phyloP scores from a whole-genome alignment of 2,888 invertebrate species.

The Muscina levida region DNA sequence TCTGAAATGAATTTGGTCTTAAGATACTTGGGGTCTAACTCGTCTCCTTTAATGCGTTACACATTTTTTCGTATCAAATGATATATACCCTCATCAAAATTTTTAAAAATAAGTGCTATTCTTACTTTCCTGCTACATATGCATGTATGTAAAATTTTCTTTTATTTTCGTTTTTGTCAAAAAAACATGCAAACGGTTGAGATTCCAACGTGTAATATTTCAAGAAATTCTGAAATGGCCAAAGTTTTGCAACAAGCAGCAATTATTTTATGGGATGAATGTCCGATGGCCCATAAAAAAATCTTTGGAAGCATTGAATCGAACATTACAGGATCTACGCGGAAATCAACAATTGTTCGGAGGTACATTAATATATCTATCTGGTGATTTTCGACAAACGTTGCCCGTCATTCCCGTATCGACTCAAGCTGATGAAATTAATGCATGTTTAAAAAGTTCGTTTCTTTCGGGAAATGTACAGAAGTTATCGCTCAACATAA shows the following conservation, averaged over 20 bases:
- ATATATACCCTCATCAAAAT: no score
- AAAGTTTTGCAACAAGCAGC: slow-evolving; percentile 42
- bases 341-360: not conserved
- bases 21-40: no score
- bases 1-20: no score
- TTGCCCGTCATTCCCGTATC: slow-evolving; percentile 42
- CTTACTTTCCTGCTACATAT: no score
- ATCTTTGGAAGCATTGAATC: slow-evolving; percentile 50
- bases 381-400: slow-evolving; percentile 62
- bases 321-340: slow-evolving; percentile 56
- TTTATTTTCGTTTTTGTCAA: no score
- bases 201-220: no score
- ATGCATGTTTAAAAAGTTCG: slow-evolving; percentile 17
- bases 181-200: no score
- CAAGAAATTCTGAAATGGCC: slow-evolving; percentile 7
- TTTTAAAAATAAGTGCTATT: no score
- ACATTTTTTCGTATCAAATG: no score
- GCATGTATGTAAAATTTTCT: no score
- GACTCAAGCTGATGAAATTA: slow-evolving; percentile 32
- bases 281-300: slow-evolving; percentile 56
- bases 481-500: slow-evolving; percentile 67
- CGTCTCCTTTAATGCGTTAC: no score
- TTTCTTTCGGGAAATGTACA: not conserved
- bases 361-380: slow-evolving; percentile 48
- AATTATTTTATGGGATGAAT: slow-evolving; percentile 55